A percentile compares a stretch with the other conserved stretches of the same genome.
These are phyloP conservation scores for Nephotettix cincticeps DNA, from an alignment of 1,140 invertebrate species.

Conservation along the genomic window DNA sequence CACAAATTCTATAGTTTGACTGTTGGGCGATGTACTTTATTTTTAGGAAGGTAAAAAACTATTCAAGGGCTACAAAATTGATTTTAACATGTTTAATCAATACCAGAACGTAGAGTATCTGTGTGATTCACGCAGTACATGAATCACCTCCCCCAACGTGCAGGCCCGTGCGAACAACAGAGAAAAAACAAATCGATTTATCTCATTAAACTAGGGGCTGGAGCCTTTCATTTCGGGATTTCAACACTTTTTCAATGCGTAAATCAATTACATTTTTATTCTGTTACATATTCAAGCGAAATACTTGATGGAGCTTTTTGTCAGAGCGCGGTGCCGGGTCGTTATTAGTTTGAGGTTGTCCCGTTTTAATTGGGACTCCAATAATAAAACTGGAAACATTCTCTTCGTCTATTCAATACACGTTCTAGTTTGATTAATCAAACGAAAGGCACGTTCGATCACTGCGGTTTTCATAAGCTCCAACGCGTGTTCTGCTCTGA, in stretches of 20 bases:
- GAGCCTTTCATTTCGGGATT: not conserved
- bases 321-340: not conserved
- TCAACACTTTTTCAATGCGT: not conserved
- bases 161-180: not conserved
- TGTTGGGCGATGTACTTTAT: no score
- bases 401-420: not conserved
- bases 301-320: not conserved
- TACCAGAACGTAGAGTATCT: no score
- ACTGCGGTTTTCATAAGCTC: no score
- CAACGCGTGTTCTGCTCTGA: no score
- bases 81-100: no score
- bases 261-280: constrained; percentile 6
- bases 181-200: constrained; percentile 1
- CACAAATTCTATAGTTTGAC: no score
- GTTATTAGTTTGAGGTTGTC: not conserved
- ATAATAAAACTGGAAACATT: not conserved
- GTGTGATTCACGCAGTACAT: no score
- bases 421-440: no score
- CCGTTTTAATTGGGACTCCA: not conserved
- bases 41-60: no score
- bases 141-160: not conserved
- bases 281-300: constrained; percentile 1
- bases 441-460: no score
- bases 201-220: not conserved
- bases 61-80: no score